Conservation (phyloP, 1,140 invertebrate species). For the Dendroctonus valens region DNA sequence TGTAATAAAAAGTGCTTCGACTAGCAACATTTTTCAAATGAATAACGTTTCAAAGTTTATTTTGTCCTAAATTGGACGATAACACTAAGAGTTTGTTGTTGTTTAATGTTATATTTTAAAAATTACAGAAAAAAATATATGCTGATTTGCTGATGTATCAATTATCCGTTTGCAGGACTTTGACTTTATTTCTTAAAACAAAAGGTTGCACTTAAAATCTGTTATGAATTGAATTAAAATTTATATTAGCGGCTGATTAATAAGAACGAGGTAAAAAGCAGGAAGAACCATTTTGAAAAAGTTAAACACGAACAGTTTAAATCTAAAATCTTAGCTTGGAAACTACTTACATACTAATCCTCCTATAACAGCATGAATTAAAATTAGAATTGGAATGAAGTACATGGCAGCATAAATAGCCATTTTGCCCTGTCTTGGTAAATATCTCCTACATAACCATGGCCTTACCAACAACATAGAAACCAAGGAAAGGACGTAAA, state of each 20-base stretch:
- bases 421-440: constrained; percentile 67
- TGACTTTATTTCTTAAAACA: too few species aligned
- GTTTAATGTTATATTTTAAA: not conserved
- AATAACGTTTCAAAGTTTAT: too few species aligned
- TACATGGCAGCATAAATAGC: constrained; percentile 93
- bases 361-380: constrained; percentile 86
- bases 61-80: not conserved
- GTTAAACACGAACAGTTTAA: constrained; percentile 13
- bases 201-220: too few species aligned
- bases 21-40: too few species aligned
- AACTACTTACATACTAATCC: constrained; percentile 82
- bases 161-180: too few species aligned
- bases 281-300: not conserved
- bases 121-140: too few species aligned
- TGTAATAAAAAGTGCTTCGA: too few species aligned
- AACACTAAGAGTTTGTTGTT: not conserved
- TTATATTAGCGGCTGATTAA: too few species aligned
- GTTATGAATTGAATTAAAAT: too few species aligned
- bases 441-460: constrained; percentile 63
- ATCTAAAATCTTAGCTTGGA: not conserved
- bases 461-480: constrained; percentile 79
- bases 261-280: too few species aligned
- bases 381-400: constrained; percentile 85
- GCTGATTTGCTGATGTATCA: too few species aligned
- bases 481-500: constrained; percentile 80